Conservation (phyloP, 2,888 invertebrate species). For the Dasypolia templi region DNA sequence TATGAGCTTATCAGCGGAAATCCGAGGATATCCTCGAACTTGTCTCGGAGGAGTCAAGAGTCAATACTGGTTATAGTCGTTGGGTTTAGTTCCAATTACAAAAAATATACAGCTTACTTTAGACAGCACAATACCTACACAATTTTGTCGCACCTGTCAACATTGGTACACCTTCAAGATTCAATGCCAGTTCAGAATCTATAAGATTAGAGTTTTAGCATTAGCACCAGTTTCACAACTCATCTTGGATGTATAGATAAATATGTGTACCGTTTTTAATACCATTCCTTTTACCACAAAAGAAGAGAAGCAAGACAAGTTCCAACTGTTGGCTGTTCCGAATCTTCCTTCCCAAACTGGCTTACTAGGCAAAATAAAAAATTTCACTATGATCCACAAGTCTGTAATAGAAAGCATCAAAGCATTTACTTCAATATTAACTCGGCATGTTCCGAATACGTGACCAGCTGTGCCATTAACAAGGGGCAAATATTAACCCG, state of each 20-base stretch:
- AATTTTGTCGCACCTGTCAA: neutral
- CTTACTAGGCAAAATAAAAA: neutral
- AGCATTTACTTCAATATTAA: conserved; percentile 64
- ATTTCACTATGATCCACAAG: conserved; percentile 42
- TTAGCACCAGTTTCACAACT: neutral
- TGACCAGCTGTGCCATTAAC: conserved; percentile 64
- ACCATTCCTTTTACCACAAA: too few species aligned
- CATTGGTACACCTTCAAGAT: conserved; percentile 4
- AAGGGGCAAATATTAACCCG: conserved; percentile 58
- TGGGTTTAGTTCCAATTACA: neutral
- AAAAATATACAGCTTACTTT: neutral
- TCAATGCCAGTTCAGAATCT: neutral
- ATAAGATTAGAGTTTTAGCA: too few species aligned
- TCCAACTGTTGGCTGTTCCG: neutral
- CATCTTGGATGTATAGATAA: neutral
- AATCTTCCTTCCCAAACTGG: neutral
- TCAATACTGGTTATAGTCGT: neutral
- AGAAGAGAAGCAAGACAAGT: neutral
- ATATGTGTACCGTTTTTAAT: neutral
- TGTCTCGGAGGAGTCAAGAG: neutral
- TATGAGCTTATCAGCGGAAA: conserved; percentile 40
- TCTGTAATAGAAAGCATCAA: conserved; percentile 49
- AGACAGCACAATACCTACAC: neutral
- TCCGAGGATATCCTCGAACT: neutral
- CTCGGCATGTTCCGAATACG: conserved; percentile 57